Evolutionary conservation across 2,113 vertebrate genomes (phyloP).

Genomic region (Xenopus tropicalis): DNA sequence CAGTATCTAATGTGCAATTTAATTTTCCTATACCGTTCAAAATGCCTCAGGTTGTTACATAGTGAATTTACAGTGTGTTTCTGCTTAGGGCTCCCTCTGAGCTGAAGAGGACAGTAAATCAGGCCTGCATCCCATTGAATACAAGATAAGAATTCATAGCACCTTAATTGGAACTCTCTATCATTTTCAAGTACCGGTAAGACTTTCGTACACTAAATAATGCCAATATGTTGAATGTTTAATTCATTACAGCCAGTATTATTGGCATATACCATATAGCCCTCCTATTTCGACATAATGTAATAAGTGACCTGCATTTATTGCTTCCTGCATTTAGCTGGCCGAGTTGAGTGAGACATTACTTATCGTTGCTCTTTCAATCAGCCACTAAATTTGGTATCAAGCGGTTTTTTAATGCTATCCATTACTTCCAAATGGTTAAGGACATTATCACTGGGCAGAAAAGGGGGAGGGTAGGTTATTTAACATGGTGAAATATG

Average conservation of each 20-base stretch:
- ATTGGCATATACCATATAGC: slow-evolving; percentile 3
- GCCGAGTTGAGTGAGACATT: background rate
- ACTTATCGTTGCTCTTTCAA: background rate
- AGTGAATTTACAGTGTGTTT: background rate
- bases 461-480: background rate
- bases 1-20: slow-evolving; percentile 5
- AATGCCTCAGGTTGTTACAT: slow-evolving; percentile 5
- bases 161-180: slow-evolving; percentile 17
- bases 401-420: background rate
- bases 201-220: slow-evolving; percentile 15
- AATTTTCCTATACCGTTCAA: background rate
- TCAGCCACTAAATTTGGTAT: background rate
- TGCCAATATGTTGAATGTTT: slow-evolving; percentile 8
- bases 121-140: background rate
- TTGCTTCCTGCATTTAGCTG: slow-evolving; percentile 18
- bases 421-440: background rate
- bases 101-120: background rate
- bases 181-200: slow-evolving; percentile 10
- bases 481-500: background rate
- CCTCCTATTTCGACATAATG: slow-evolving; percentile 1
- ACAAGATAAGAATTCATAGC: slow-evolving; percentile 2
- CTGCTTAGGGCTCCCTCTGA: background rate
- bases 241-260: slow-evolving; percentile 14
- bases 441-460: background rate
- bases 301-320: slow-evolving; percentile 20